phyloP scores from a whole-genome alignment of 2,888 invertebrate species.

The Dyspetes luteomarginatus region DNA sequence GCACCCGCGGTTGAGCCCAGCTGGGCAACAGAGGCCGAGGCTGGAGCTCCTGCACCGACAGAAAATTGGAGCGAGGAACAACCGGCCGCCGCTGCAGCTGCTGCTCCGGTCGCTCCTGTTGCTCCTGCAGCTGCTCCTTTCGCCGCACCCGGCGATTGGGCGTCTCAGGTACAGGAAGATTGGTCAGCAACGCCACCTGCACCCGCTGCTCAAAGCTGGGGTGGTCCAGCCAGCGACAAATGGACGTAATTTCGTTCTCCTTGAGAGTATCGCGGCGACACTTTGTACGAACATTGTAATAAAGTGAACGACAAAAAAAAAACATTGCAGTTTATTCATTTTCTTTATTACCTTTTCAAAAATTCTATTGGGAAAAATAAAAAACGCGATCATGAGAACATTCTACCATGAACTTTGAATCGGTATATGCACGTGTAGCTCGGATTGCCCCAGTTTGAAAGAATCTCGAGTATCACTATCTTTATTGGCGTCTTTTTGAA shows the following conservation, averaged over 20 bases:
- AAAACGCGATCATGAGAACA: constrained; percentile 41
- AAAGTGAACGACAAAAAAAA: constrained; percentile 65
- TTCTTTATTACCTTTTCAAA: not conserved
- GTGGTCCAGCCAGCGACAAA: constrained; percentile 85
- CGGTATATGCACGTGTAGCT: constrained; percentile 77
- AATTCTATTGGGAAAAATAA: not conserved
- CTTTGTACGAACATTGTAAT: constrained; percentile 74
- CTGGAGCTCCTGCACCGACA: constrained; percentile 77
- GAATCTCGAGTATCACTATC: constrained; percentile 72
- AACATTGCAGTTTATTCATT: not conserved
- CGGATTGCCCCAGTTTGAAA: constrained; percentile 77
- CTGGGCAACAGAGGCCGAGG: constrained; percentile 86
- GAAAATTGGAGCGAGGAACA: constrained; percentile 85
- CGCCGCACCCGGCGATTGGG: constrained; percentile 65
- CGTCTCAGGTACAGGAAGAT: constrained; percentile 84
- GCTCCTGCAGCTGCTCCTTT: constrained; percentile 78
- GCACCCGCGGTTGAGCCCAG: constrained; percentile 84
- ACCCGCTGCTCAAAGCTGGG: constrained; percentile 86
- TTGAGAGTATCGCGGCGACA: constrained; percentile 61
- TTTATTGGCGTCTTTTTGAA: constrained; percentile 68
- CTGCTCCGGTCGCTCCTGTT: constrained; percentile 77
- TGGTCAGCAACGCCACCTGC: constrained; percentile 84
- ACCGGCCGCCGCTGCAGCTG: constrained; percentile 77
- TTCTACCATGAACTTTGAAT: constrained; percentile 77
- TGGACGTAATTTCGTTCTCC: constrained; percentile 74